Conservation (phyloP, 2,113 vertebrate genomes). For the Oryzias celebensis region DNA sequence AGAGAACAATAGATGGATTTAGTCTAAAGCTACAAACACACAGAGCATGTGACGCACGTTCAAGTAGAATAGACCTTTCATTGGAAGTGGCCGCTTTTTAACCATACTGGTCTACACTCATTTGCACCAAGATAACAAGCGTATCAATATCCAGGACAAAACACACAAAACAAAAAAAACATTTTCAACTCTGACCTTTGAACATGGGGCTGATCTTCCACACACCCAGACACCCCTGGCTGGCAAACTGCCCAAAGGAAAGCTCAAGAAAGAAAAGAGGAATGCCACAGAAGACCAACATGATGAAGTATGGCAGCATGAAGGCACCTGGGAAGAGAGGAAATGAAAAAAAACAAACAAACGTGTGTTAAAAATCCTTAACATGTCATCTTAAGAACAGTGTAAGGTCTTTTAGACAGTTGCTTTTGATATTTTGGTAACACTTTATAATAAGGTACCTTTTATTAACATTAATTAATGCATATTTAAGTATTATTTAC, state of each 20-base stretch:
- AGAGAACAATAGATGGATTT: too few species aligned
- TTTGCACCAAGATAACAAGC: too few species aligned
- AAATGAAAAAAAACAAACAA: conserved; percentile 1
- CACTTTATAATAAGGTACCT: too few species aligned
- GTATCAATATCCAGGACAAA: neutral
- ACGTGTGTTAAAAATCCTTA: neutral
- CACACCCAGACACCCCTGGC: conserved; percentile 93
- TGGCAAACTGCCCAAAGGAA: conserved; percentile 97
- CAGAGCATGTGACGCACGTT: too few species aligned
- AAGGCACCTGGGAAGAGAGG: conserved; percentile 85
- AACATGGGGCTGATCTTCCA: conserved; percentile 99
- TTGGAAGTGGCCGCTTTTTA: too few species aligned
- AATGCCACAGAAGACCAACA: conserved; percentile 97
- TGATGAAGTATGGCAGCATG: conserved; percentile 98
- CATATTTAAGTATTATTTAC: too few species aligned
- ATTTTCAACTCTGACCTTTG: conserved; percentile 85
- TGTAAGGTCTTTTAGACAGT: too few species aligned
- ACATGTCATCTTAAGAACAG: neutral
- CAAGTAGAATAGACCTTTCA: too few species aligned
- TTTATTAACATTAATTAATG: too few species aligned
- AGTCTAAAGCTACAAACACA: too few species aligned
- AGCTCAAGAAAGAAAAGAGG: conserved; percentile 98
- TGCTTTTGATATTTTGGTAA: too few species aligned
- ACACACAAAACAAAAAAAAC: neutral
- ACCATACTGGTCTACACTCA: too few species aligned